A percentile compares a stretch with the other conserved stretches of the same genome.
phyloP scores from a whole-genome alignment of 2,888 invertebrate genomes.

The Drymonia ruficornis region DNA sequence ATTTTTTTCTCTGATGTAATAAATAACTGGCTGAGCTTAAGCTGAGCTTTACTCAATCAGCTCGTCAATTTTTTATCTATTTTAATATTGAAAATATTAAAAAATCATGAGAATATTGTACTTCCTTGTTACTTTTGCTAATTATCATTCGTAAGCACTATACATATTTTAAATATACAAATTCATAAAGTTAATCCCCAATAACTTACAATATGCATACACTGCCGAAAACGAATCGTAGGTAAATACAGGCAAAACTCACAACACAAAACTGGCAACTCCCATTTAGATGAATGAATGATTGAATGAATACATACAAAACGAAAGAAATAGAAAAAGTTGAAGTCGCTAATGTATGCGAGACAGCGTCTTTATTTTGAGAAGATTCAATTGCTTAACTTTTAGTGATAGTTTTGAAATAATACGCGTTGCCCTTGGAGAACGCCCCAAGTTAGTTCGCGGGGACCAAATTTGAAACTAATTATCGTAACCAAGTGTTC shows the following conservation, averaged over 20 bases:
- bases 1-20: too few species aligned
- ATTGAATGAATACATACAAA: slow-evolving; percentile 17
- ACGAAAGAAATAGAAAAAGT: slow-evolving; percentile 79
- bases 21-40: too few species aligned
- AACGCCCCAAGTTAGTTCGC: slow-evolving; percentile 47
- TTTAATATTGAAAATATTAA: too few species aligned
- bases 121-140: too few species aligned
- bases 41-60: too few species aligned
- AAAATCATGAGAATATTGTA: too few species aligned
- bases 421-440: slow-evolving; percentile 64
- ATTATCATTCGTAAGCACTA: too few species aligned
- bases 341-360: slow-evolving; percentile 74
- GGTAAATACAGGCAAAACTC: neutral
- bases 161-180: too few species aligned
- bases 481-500: slow-evolving; percentile 51
- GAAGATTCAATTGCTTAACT: slow-evolving; percentile 73
- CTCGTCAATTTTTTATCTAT: too few species aligned
- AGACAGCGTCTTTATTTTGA: slow-evolving; percentile 81
- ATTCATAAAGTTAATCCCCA: too few species aligned
- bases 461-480: slow-evolving; percentile 46
- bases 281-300: slow-evolving; percentile 64
- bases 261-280: slow-evolving; percentile 36
- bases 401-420: slow-evolving; percentile 67
- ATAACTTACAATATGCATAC: too few species aligned
- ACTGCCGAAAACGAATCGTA: too few species aligned